A percentile compares a stretch with the other conserved stretches of the same genome.
These are phyloP conservation scores for Pungitius pungitius DNA, from an alignment of 2,113 vertebrate genomes.

Conservation along the genomic window DNA sequence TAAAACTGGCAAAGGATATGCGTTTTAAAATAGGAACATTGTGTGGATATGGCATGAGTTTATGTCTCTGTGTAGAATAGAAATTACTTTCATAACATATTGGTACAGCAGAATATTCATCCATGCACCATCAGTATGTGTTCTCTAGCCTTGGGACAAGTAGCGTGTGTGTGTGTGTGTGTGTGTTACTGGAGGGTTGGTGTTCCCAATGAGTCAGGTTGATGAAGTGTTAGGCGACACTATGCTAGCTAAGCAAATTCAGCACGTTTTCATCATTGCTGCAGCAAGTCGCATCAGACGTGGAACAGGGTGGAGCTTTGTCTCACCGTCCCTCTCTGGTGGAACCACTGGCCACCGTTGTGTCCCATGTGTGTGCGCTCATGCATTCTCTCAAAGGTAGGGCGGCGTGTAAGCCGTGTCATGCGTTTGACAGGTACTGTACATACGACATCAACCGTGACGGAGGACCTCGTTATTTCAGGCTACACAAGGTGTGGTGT, in stretches of 20 bases:
- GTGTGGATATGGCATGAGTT: not conserved
- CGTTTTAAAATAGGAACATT: not conserved
- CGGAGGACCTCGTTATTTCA: constrained; percentile 7
- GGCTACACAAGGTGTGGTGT: constrained; percentile 2
- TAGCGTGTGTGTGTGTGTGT: constrained; percentile 2
- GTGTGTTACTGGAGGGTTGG: constrained; percentile 8
- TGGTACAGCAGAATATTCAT: constrained; percentile 37
- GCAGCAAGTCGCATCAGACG: constrained; percentile 36
- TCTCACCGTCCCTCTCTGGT: not conserved
- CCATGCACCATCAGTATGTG: constrained; percentile 11
- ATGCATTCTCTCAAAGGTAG: constrained; percentile 16
- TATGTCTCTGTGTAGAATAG: not conserved
- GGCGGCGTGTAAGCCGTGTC: constrained; percentile 1
- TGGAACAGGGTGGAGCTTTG: not conserved
- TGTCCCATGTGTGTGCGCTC: constrained; percentile 30
- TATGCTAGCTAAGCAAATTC: constrained; percentile 46
- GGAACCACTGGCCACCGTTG: constrained; percentile 25
- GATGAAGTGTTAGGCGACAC: constrained; percentile 45
- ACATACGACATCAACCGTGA: not conserved
- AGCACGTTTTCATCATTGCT: constrained; percentile 49
- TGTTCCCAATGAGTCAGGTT: constrained; percentile 67
- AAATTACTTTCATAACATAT: not conserved
- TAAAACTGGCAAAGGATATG: not conserved
- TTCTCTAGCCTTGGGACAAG: not conserved
- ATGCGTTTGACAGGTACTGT: constrained; percentile 12